phyloP scores from a whole-genome alignment of 2,888 invertebrate species.

The Bursaphelenchus okinawaensis region DNA sequence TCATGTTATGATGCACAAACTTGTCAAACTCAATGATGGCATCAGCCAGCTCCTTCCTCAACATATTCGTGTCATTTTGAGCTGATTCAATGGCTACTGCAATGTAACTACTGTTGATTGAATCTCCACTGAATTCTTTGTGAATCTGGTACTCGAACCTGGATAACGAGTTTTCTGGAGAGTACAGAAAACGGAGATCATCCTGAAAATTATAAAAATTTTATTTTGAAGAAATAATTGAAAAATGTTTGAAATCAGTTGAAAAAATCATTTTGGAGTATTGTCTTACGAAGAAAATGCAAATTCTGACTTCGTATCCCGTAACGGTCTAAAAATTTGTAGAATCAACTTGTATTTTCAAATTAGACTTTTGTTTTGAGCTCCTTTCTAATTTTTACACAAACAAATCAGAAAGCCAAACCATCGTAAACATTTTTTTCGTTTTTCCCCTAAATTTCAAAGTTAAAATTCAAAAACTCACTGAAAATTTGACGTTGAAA shows the following conservation, averaged over 20 bases:
- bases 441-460: too few species aligned
- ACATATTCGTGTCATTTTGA: slow-evolving; percentile 36
- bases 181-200: slow-evolving; percentile 56
- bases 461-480: slow-evolving; percentile 23
- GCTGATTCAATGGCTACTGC: slow-evolving; percentile 50
- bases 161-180: slow-evolving; percentile 51
- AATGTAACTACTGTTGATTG: slow-evolving; percentile 52
- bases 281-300: too few species aligned
- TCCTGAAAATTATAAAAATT: slow-evolving; percentile 34
- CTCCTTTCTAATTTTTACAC: too few species aligned
- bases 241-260: too few species aligned
- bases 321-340: too few species aligned
- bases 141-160: slow-evolving; percentile 54
- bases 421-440: too few species aligned
- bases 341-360: not conserved
- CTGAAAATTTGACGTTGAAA: slow-evolving; percentile 45
- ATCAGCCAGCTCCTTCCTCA: slow-evolving; percentile 35
- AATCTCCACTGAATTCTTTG: slow-evolving; percentile 54
- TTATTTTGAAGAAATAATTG: too few species aligned
- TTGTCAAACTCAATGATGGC: slow-evolving; percentile 37
- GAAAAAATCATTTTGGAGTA: too few species aligned
- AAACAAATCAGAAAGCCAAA: too few species aligned
- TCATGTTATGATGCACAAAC: slow-evolving; percentile 52
- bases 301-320: too few species aligned
- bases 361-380: too few species aligned